Evolutionary conservation across 1,140 invertebrate species (phyloP), one percentile per base, ranked within the genome.

Genomic region (Ladona fulva): DNA sequence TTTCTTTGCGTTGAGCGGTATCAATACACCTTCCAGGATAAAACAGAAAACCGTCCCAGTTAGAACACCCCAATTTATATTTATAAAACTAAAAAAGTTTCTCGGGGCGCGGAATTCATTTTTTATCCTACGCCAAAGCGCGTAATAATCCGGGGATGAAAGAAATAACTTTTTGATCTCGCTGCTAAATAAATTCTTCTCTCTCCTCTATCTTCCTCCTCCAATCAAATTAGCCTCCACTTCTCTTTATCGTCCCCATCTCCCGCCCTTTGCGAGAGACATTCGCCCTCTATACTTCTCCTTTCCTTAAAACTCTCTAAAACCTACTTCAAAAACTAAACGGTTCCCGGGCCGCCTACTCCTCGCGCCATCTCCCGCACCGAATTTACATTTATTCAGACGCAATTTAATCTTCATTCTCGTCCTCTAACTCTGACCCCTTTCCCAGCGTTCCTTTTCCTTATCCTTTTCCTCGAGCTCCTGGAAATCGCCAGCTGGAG

Each of bases 401-500:
- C 52, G 52, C 52, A 66, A 66, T 66, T 66, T 66, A 66, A 66
- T 66, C 52, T 66, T 66, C 52, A 66, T 66, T 66, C 52, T 22
- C 52, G 52, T 16, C 52, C 52, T 52, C 44, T 19, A 52, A 11
- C 44, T 52, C 44, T 22, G 29, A 66, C 52, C 52, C 52, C 14
- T 22, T 19, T 22, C 12, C 52, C 52, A 11, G 10, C 44, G 19
- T 52, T 52, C 44, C 44, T 11, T 19, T 19, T 19, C 44, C 44
- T 19, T 52, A 52, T 10, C 52, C 12, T 22, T 3, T 66, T 66
- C 52, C n/a, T 66, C 52, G 5, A 22, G n/a, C 52, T 66, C 52
- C 52, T 66, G 52, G n/a, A 66, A 66, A 66, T 66, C 52, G 52
- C 52, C 52, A 66, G 52, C n/a, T 66, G 52, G n/a, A 66, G 52